Evolutionary conservation across 2,888 invertebrate species (phyloP).

Genomic region (Atethmia centrago): DNA sequence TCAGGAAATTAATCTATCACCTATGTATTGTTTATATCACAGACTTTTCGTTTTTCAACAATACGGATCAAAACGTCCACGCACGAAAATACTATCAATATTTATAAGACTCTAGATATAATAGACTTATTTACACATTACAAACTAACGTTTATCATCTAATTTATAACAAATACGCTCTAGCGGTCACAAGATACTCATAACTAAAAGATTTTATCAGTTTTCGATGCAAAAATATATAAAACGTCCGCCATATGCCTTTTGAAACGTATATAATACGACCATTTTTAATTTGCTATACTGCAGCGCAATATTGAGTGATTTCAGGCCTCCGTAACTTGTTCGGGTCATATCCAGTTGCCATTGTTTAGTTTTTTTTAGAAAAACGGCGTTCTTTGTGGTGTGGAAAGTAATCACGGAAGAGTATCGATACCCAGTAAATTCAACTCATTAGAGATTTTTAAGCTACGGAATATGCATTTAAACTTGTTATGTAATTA

Average conservation of each 20-base stretch:
- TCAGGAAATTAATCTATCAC: constrained; percentile 89
- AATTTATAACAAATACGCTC: constrained; percentile 89
- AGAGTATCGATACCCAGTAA: constrained; percentile 31
- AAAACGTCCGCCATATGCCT: constrained; percentile 91
- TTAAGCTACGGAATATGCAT: neutral
- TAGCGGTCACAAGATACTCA: constrained; percentile 90
- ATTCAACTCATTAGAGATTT: constrained; percentile 30
- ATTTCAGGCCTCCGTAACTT: constrained; percentile 69
- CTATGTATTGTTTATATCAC: constrained; percentile 91
- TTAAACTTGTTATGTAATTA: constrained; percentile 10
- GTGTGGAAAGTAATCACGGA: constrained; percentile 37
- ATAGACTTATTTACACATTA: constrained; percentile 90
- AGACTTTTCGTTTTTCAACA: constrained; percentile 91
- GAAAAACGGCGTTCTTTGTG: constrained; percentile 78
- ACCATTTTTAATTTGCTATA: constrained; percentile 68
- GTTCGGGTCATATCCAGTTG: constrained; percentile 82
- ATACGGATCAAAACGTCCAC: constrained; percentile 91
- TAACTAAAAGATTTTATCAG: constrained; percentile 91
- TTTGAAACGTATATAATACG: constrained; percentile 86
- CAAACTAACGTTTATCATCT: constrained; percentile 89
- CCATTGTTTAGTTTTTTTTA: constrained; percentile 82
- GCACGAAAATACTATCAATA: constrained; percentile 90
- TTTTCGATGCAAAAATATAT: constrained; percentile 91
- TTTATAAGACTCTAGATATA: constrained; percentile 89
- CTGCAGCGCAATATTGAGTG: constrained; percentile 40